These are phyloP conservation scores for Paracanthobrama guichenoti DNA, from an alignment of 2,113 vertebrate species.

Conservation along the genomic window DNA sequence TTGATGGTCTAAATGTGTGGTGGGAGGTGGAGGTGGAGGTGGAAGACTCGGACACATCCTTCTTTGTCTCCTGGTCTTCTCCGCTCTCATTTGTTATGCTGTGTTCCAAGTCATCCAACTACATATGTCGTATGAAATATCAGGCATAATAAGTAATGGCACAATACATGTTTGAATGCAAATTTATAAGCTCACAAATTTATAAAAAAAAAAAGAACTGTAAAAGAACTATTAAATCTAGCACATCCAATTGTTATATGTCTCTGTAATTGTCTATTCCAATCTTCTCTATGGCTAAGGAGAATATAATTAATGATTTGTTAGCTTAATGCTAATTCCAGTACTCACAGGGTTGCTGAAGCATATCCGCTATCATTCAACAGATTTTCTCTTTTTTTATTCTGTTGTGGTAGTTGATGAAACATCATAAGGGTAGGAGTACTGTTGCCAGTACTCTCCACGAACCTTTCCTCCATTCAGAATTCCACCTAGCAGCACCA, in stretches of 20 bases:
- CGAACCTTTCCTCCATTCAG: too few species aligned
- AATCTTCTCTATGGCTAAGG: background rate
- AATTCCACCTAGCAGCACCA: too few species aligned
- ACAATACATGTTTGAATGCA: background rate
- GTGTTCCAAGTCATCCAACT: background rate
- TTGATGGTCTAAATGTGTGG: background rate
- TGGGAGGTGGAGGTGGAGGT: background rate
- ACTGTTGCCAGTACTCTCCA: too few species aligned
- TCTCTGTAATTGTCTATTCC: background rate
- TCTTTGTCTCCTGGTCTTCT: background rate
- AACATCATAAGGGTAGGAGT: too few species aligned
- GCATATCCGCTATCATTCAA: too few species aligned
- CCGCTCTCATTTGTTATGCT: background rate
- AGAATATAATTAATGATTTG: background rate
- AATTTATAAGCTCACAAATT: background rate
- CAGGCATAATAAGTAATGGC: too few species aligned
- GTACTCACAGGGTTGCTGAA: too few species aligned
- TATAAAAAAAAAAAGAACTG: background rate
- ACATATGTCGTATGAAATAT: background rate
- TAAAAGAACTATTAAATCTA: background rate
- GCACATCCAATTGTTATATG: background rate
- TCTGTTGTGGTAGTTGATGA: too few species aligned
- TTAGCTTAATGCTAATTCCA: background rate
- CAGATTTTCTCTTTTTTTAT: too few species aligned
- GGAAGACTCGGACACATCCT: background rate